Base-by-base conservation (phyloP, 2,113 vertebrate genomes). In the Rhodinocichla rosea region DNA sequence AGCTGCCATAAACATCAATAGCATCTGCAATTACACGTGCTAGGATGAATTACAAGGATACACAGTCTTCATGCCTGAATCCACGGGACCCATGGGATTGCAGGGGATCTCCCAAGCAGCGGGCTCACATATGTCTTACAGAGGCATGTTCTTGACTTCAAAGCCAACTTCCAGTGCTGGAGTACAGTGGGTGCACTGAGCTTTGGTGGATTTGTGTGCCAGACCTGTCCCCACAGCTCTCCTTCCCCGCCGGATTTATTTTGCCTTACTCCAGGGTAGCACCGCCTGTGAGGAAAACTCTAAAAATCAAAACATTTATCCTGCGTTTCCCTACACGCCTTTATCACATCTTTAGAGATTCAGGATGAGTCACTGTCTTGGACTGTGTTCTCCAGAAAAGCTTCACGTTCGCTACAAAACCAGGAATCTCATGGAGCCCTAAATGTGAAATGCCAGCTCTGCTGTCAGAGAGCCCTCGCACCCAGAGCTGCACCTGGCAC, bases 221-320 rank as follows among this genome's bases (percentile, higher is more conserved):
- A 78, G 71, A 63, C 33, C 39, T 13, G 35, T n/a, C 11, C 62
- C 40, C 19, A 37, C 1, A 0, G 26, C 67, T 80, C 75, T 88
- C 35, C 33, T 52, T 62, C 35, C 67, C 60, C 0, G 0, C 27
- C 24, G 62, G 55, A 86, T 85, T 73, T 94, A 74, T 67, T 91
- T 44, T 87, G 68, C 69, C 73, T 80, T 69, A 39, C 28, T 87
- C 76, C 7, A 3, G 69, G 55, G 85, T 35, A 62, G 76, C 94
- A 81, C 75, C 6, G 35, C 74, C 91, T 78, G 20, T 39, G 56
- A 91, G 83, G 70, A 77, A 89, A 90, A 77, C 64, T 79, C 63
- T 52, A 45, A 90, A 87, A 86, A 85, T 89, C 94, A 93, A 96
- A 97, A 95, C 92, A 95, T 91, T 97, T 90, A 93, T 81, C 81